phyloP scores from a whole-genome alignment of 2,888 invertebrate genomes.

The Cataglyphis albicans region DNA sequence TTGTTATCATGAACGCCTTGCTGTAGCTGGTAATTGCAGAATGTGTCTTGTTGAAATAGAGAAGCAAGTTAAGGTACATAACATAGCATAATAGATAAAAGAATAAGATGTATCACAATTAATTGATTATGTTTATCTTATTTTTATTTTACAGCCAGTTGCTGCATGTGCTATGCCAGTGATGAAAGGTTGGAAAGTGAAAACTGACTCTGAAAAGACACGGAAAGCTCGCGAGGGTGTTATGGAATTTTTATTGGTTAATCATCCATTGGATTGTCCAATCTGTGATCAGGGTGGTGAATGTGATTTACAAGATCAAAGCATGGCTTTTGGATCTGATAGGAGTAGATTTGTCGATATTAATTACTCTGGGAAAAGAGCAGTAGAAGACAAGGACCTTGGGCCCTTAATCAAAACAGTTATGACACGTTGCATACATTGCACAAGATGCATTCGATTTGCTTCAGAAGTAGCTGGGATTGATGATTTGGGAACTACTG shows the following conservation, averaged over 20 bases:
- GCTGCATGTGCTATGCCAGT: slow-evolving; percentile 99
- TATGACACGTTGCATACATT: slow-evolving; percentile 99
- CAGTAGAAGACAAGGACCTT: slow-evolving; percentile 99
- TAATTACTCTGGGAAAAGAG: slow-evolving; percentile 96
- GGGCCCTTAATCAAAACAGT: slow-evolving; percentile 99
- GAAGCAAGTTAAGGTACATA: slow-evolving; percentile 93
- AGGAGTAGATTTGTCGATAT: slow-evolving; percentile 97
- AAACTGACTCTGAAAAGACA: slow-evolving; percentile 98
- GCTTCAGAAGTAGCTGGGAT: slow-evolving; percentile 99
- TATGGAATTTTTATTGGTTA: slow-evolving; percentile 99
- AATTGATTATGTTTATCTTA: neutral
- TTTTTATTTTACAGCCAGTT: slow-evolving; percentile 86
- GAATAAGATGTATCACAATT: neutral
- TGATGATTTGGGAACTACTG: slow-evolving; percentile 98
- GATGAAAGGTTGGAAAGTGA: slow-evolving; percentile 99
- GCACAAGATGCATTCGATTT: slow-evolving; percentile 98
- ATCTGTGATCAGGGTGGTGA: slow-evolving; percentile 99
- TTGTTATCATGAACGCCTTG: slow-evolving; percentile 99
- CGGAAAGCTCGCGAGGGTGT: slow-evolving; percentile 93
- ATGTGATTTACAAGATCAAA: slow-evolving; percentile 98
- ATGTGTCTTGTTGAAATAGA: slow-evolving; percentile 99
- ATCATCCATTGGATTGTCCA: slow-evolving; percentile 99
- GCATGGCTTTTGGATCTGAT: slow-evolving; percentile 99
- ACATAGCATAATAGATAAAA: neutral
- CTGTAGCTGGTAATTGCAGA: slow-evolving; percentile 99